phyloP scores from a whole-genome alignment of 2,797 vertebrate genomes.

The Oryzias dopingdopingensis region DNA sequence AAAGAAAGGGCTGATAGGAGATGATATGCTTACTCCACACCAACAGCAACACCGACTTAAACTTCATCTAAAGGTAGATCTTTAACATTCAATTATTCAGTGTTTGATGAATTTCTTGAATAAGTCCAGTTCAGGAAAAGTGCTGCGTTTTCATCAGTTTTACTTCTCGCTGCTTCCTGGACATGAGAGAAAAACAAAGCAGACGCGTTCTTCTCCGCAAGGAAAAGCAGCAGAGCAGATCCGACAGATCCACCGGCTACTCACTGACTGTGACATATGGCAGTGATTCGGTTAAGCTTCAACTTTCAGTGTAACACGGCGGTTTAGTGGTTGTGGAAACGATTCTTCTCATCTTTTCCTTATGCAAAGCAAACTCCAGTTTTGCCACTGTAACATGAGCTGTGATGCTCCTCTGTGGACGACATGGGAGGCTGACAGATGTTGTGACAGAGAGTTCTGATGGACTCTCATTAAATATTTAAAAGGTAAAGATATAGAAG shows the following conservation, averaged over 20 bases:
- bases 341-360: conserved; percentile 2
- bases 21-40: no score
- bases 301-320: background rate
- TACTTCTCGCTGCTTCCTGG: no score
- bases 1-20: no score
- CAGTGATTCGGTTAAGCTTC: background rate
- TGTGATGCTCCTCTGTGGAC: conserved; percentile 1
- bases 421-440: conserved; percentile 8
- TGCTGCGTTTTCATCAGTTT: no score
- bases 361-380: conserved; percentile 11
- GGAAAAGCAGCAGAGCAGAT: background rate
- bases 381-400: conserved; percentile 28
- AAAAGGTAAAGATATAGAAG: conserved; percentile 37
- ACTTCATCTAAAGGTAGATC: no score
- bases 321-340: conserved; percentile 3
- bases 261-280: background rate
- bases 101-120: no score
- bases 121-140: no score
- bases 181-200: no score
- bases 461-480: conserved; percentile 41
- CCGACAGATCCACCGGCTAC: background rate
- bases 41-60: no score
- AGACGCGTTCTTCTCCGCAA: no score
- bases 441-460: conserved; percentile 12
- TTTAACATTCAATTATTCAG: no score